Evolutionary conservation across 2,888 invertebrate species (phyloP).

Genomic region (Thymelicus acteon): DNA sequence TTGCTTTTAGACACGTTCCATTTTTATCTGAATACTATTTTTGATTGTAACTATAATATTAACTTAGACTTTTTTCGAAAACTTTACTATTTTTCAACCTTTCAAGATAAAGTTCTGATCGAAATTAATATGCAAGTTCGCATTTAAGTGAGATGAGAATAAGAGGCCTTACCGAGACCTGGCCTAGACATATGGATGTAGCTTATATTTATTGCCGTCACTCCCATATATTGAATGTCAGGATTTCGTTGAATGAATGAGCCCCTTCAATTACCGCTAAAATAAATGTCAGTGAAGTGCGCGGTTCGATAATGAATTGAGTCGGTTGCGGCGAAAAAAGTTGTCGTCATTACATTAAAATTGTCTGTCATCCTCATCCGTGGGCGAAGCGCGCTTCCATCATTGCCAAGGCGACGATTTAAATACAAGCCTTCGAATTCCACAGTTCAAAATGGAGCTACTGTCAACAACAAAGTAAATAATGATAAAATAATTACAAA

Average conservation of each 20-base stretch:
- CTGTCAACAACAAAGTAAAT: background rate
- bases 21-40: background rate
- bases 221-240: slow-evolving; percentile 33
- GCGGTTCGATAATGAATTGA: slow-evolving; percentile 34
- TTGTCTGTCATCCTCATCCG: slow-evolving; percentile 28
- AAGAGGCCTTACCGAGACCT: slow-evolving; percentile 6
- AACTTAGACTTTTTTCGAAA: too few relatives aligned
- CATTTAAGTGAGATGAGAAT: background rate
- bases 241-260: slow-evolving; percentile 26
- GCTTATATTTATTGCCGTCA: slow-evolving; percentile 28
- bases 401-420: slow-evolving; percentile 35
- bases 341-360: slow-evolving; percentile 33
- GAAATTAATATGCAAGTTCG: background rate
- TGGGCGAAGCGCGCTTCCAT: slow-evolving; percentile 24
- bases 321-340: slow-evolving; percentile 29
- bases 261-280: slow-evolving; percentile 36
- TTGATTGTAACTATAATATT: too few relatives aligned
- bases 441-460: slow-evolving; percentile 5
- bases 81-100: background rate
- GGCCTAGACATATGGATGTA: slow-evolving; percentile 30
- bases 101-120: background rate
- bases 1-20: background rate
- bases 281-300: slow-evolving; percentile 37
- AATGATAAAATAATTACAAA: slow-evolving; percentile 1
- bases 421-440: slow-evolving; percentile 14